Base-by-base conservation (phyloP, 2,113 vertebrate genomes). In the Candoia aspera region DNA sequence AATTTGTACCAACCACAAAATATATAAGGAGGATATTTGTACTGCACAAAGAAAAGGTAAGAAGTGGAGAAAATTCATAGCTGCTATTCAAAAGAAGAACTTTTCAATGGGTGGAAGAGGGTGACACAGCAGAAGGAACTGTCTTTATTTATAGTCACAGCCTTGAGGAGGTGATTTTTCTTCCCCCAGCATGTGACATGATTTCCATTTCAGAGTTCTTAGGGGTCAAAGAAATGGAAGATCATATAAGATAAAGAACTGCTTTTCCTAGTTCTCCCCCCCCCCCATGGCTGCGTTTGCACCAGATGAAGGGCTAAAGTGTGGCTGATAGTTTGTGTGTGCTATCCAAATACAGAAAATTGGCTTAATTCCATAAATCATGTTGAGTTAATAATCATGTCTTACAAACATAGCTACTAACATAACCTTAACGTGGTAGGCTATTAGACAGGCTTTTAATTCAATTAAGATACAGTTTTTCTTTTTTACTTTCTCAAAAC, bases 1-100 rank as follows among this genome's bases (percentile, higher is more conserved):
- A 96, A 95, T 90, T 95, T 94, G 73, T 58, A 87, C 92, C 91
- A 95, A 88, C 94, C 93, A 92, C 79, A 93, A 94, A 94, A 92
- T 10, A 79, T 58, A 79, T 0, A 46, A 5, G 4, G 53, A 83
- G 60, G 93, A 93, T 87, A 89, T 92, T 84, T 73, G 21, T 8
- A 46, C 5, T 90, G 62, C 10, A 68, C 10, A 37, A 73, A 12
- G 12, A 23, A 26, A 33, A 62, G 0, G 8, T 0, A 46, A 54
- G 15, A 86, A 90, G 79, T 37, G 88, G 91, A 84, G 54, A 53
- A 86, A 17, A 29, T n/a, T 79, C 1, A 0, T 54, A 10, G 94
- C 90, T 95, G 79, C 79, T 83, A 95, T 92, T 89, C 37, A 53
- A 92, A 49, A 84, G 0, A 19, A 21, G 68, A 54, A 6, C 54